Evolutionary conservation across 2,797 vertebrate genomes (phyloP).

Genomic region (Psittacula derbiana): DNA sequence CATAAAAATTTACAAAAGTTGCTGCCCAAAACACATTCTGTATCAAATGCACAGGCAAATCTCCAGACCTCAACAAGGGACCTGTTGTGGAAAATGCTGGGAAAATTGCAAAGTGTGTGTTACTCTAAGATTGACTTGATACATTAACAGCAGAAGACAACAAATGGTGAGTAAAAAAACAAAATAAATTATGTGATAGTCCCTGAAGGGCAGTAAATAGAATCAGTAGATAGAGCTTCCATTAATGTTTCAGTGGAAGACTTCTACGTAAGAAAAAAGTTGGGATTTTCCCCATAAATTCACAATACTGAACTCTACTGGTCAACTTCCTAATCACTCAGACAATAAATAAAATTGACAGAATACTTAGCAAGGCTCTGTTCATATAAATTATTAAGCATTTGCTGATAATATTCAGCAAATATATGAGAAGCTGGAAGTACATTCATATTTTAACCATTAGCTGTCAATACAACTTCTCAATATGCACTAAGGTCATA

Average conservation of each 20-base stretch:
- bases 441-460: neutral
- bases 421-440: neutral
- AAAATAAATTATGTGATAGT: neutral
- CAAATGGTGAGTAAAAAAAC: neutral
- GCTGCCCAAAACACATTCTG: neutral
- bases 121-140: neutral
- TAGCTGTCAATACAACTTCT: neutral
- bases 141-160: neutral
- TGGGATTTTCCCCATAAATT: neutral
- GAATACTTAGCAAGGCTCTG: neutral
- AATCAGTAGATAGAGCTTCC: neutral
- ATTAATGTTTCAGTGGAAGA: neutral
- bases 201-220: accelerated
- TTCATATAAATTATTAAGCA: neutral
- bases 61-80: neutral
- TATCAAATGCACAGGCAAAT: neutral
- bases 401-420: neutral
- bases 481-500: neutral
- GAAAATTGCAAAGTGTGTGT: neutral
- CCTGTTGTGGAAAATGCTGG: neutral
- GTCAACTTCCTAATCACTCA: neutral
- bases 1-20: neutral
- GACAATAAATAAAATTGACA: neutral
- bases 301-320: neutral
- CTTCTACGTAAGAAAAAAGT: neutral